Base-by-base conservation (phyloP, 92 coral and sea anemone genomes). In the Actinernus sp. region DNA sequence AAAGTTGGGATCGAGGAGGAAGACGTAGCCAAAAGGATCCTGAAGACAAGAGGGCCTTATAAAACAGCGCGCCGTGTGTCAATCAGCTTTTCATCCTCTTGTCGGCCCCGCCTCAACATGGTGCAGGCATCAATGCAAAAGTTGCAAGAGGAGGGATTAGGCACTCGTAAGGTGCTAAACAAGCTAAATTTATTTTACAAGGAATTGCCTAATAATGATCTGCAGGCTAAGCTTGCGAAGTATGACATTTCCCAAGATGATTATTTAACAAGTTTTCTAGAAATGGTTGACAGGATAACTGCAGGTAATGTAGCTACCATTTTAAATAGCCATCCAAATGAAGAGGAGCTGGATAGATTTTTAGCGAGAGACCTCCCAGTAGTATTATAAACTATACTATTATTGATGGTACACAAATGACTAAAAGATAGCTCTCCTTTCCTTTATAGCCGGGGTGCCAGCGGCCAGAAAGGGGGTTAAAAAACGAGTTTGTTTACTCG, bases 31-130 rank as follows among this genome's bases (percentile, higher is more conserved):
- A 61, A 31, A 18, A 62, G 84, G 40, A 29, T 77, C 21, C 43
- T 85, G 24, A 36, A 22, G 69, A 71, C 78, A 56, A 52, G 59
- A 45, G 91, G 85, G 39, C 91, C 91, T 3, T 85, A 45, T 50
- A 78, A 85, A 36, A 85, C 86, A 53, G 81, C 80, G 1, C 84
- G 74, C 29, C 73, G 77, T 33, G 69, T 83, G 26, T 83, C 63
- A 55, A 68, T 79, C 37, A 83, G 80, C 39, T 85, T 69, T 52
- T 69, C 86, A 22, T 85, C 85, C 21, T 47, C 54, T 10, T 54
- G 62, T 30, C 67, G 86, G 8, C 91, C 91, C 37, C 70, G 48
- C 10, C 71, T 66, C 3, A 47, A 34, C 46, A 19, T 32, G 22
- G 85, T 78, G 12, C 45, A 78, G 54, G 45, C 38, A 23, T 54